A percentile compares a stretch with the other conserved stretches of the same genome.
Evolutionary conservation across 2,113 vertebrate genomes (phyloP).

Genomic region (Spermophilus dauricus): DNA sequence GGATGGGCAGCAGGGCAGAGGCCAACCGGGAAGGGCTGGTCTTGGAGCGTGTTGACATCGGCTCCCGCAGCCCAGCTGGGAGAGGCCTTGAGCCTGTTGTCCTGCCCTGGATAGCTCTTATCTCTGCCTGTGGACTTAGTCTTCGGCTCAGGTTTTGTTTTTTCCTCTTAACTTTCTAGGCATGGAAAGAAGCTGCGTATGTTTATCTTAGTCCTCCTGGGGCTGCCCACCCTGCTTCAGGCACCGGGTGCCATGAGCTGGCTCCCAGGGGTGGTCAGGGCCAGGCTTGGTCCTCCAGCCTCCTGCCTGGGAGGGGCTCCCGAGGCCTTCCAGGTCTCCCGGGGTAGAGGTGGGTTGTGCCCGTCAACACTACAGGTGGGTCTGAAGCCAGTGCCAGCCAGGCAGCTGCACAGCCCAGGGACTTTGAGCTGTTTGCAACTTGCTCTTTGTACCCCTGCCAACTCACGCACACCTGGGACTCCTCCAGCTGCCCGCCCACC

Average conservation of each 20-base stretch:
- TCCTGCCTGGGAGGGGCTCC: neutral
- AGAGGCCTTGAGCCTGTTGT: constrained; percentile 32
- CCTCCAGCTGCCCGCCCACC: constrained; percentile 74
- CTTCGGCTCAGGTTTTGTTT: neutral
- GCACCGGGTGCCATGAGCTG: no score
- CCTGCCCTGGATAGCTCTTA: neutral
- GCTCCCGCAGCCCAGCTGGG: neutral
- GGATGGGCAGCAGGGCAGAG: neutral
- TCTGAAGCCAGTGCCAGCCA: constrained; percentile 46
- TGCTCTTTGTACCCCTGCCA: constrained; percentile 80
- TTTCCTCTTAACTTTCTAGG: neutral
- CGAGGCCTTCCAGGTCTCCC: neutral
- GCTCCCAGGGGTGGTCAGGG: neutral
- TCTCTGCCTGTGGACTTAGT: constrained; percentile 29
- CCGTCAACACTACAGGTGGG: constrained; percentile 75
- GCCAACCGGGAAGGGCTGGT: neutral
- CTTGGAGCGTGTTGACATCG: constrained; percentile 23
- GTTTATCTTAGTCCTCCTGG: neutral
- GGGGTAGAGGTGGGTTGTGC: neutral
- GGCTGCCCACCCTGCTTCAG: neutral
- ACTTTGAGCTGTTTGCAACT: constrained; percentile 72
- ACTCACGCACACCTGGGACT: constrained; percentile 80
- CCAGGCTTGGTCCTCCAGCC: neutral
- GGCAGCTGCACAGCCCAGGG: constrained; percentile 83
- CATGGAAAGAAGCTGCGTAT: neutral